phyloP scores from a whole-genome alignment of 2,888 invertebrate species.

The Pheosia gnoma region DNA sequence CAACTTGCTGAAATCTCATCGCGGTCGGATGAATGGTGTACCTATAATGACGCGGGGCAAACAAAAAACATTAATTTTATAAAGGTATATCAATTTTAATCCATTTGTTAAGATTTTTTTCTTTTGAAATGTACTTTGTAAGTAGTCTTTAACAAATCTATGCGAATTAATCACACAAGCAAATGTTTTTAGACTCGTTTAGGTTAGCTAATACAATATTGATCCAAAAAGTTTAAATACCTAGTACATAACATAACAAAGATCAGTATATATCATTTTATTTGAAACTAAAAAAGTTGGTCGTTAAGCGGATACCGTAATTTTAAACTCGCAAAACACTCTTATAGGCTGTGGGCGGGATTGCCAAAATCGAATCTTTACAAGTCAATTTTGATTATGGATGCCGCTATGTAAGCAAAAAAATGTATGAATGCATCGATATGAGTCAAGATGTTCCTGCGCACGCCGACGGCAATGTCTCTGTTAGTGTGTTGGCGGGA shows the following conservation, averaged over 20 bases:
- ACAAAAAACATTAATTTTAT: too few relatives aligned
- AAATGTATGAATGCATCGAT: conserved; percentile 39
- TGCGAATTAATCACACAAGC: not conserved
- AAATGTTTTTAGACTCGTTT: not conserved
- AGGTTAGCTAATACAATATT: not conserved
- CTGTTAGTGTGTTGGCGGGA: conserved; percentile 74
- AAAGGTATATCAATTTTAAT: too few relatives aligned
- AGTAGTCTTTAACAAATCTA: conserved; percentile 1
- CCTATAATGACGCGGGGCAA: too few relatives aligned
- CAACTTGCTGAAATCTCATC: too few relatives aligned
- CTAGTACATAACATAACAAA: not conserved
- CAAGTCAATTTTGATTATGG: conserved; percentile 42
- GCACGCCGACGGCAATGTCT: conserved; percentile 53
- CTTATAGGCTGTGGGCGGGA: conserved; percentile 46
- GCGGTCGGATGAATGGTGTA: too few relatives aligned
- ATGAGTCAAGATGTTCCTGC: conserved; percentile 47
- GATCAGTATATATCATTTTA: not conserved
- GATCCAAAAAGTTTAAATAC: not conserved
- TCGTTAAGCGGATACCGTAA: conserved; percentile 20
- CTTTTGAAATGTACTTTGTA: not conserved
- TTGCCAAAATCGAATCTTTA: conserved; percentile 45
- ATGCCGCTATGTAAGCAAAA: conserved; percentile 45
- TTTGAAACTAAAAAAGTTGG: conserved; percentile 2
- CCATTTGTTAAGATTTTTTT: not conserved
- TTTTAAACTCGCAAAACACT: conserved; percentile 23